phyloP scores from a whole-genome alignment of 2,113 vertebrate genomes.

The Ochotona curzoniae region DNA sequence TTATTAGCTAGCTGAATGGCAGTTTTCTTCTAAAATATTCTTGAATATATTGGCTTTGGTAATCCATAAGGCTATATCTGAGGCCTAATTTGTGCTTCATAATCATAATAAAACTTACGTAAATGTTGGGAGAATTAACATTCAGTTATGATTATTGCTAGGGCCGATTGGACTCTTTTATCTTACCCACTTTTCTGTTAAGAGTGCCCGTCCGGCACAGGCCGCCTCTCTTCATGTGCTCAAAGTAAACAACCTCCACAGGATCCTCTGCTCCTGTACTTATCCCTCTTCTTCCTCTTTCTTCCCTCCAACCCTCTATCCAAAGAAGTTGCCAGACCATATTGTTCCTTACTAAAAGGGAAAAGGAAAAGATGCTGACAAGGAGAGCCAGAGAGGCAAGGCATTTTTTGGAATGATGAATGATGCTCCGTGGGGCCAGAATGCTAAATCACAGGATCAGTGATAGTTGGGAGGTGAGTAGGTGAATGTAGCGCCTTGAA shows the following conservation, averaged over 20 bases:
- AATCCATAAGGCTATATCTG: background rate
- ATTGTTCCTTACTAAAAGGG: background rate
- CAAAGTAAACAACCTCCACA: background rate
- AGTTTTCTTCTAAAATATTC: conserved; percentile 5
- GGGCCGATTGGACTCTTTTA: background rate
- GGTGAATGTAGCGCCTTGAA: background rate
- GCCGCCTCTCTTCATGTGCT: background rate
- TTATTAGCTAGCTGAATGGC: background rate
- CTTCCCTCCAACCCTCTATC: background rate
- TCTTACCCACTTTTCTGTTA: background rate
- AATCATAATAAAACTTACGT: background rate
- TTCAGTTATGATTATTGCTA: background rate
- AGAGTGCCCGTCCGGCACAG: background rate
- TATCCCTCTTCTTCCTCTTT: background rate
- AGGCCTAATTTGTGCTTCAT: background rate
- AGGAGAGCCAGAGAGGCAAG: background rate
- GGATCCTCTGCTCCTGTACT: background rate
- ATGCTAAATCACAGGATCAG: background rate
- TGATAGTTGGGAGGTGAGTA: background rate
- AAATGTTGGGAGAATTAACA: background rate
- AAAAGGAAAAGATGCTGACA: background rate
- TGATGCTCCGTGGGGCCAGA: background rate
- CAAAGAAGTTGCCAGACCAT: background rate
- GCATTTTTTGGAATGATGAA: background rate
- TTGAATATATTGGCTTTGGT: conserved; percentile 8